These are phyloP conservation scores for Drosophila sordidula DNA, from an alignment of 2,888 invertebrate genomes.

Conservation along the genomic window DNA sequence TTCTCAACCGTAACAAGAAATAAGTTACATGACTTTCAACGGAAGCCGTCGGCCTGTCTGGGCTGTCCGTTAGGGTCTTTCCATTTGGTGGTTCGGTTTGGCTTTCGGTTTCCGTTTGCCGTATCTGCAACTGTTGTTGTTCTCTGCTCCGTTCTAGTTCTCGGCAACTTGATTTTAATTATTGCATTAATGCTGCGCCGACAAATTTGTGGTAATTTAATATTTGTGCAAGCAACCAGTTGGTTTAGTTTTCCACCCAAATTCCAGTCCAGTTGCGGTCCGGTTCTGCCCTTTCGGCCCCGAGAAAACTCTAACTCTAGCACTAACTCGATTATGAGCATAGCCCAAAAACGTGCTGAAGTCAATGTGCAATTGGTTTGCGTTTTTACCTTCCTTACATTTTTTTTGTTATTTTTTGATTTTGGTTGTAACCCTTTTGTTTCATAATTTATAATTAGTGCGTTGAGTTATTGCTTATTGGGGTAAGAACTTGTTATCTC, in stretches of 20 bases:
- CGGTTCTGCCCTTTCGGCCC: conserved; percentile 34
- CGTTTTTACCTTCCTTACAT: conserved; percentile 13
- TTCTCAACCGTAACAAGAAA: conserved; percentile 81
- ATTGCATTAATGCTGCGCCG: conserved; percentile 77
- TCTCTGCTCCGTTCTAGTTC: conserved; percentile 50
- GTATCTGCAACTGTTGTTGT: conserved; percentile 18
- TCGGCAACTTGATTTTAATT: conserved; percentile 77
- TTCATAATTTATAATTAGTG: conserved; percentile 70
- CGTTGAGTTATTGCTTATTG: conserved; percentile 71
- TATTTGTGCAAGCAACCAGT: conserved; percentile 63
- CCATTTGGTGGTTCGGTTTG: conserved; percentile 33
- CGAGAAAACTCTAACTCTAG: conserved; percentile 6
- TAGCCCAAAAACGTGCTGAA: conserved; percentile 53
- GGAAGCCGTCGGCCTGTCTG: conserved; percentile 52
- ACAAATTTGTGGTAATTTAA: conserved; percentile 81
- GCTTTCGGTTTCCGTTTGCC: conserved; percentile 29
- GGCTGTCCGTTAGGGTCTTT: conserved; percentile 41
- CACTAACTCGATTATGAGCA: conserved; percentile 50
- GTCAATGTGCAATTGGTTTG: conserved; percentile 73
- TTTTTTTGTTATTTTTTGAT: too few relatives aligned
- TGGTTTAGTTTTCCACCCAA: conserved; percentile 46
- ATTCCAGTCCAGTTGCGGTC: conserved; percentile 48
- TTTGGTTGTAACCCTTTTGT: conserved; percentile 52
- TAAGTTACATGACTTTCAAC: conserved; percentile 77
- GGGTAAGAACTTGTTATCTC: conserved; percentile 66